Conservation (phyloP, 2,797 vertebrate genomes). For the Cossypha polioptera region DNA sequence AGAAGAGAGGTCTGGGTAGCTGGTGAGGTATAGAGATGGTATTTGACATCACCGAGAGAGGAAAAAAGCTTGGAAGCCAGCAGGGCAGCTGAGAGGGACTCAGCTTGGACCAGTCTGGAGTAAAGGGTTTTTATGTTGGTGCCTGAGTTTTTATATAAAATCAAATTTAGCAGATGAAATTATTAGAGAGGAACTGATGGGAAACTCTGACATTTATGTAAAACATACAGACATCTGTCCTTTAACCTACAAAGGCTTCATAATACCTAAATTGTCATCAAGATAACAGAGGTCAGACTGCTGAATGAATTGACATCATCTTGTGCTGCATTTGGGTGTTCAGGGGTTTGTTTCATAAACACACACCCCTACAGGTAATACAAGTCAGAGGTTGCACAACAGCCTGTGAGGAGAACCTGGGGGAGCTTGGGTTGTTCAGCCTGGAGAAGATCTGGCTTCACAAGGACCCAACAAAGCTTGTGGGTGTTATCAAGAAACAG, state of each 20-base stretch:
- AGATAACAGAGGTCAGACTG: background rate
- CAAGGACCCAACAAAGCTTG: background rate
- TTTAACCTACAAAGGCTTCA: background rate
- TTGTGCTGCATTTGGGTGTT: background rate
- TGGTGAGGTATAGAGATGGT: background rate
- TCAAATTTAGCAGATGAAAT: background rate
- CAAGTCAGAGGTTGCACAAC: background rate
- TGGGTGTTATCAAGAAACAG: fast-evolving
- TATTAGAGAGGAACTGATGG: background rate
- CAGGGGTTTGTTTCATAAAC: background rate
- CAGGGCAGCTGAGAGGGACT: background rate
- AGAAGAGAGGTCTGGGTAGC: background rate
- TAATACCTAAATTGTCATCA: background rate
- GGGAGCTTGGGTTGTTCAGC: background rate
- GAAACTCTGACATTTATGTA: background rate
- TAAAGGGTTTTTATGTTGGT: background rate
- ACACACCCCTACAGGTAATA: background rate
- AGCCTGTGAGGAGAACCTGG: background rate
- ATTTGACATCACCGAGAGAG: background rate
- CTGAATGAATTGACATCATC: background rate
- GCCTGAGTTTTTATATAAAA: background rate
- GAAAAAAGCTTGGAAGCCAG: background rate
- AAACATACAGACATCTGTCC: background rate
- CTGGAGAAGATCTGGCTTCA: background rate
- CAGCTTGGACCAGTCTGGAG: background rate